These are phyloP conservation scores for Rhopalosiphum nymphaeae DNA, from an alignment of 2,888 invertebrate species.

Conservation along the genomic window DNA sequence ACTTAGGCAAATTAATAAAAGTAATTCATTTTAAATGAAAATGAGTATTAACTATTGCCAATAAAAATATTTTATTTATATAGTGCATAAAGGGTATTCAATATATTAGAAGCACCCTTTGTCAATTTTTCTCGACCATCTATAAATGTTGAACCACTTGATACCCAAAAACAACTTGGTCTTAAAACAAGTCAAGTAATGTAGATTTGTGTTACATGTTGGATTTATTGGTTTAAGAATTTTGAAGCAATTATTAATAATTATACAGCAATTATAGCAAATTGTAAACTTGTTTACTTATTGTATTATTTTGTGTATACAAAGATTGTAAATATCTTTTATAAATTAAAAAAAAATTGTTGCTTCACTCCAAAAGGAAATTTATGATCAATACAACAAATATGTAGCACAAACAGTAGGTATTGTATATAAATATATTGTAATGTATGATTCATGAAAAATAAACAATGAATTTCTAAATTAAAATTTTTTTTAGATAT, in stretches of 20 bases:
- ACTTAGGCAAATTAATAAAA: not conserved
- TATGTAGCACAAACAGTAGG: not conserved
- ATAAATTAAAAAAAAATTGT: not conserved
- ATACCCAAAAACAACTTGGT: slow-evolving; percentile 4
- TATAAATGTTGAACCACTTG: not conserved
- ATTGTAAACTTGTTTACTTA: no score
- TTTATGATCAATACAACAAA: not conserved
- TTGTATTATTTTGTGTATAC: no score
- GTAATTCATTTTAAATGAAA: not conserved
- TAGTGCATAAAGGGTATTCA: not conserved
- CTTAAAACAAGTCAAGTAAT: slow-evolving; percentile 12
- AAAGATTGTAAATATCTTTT: no score
- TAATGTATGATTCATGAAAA: not conserved
- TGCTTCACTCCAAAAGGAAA: not conserved
- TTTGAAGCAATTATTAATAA: not conserved
- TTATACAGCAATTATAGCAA: not conserved
- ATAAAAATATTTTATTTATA: not conserved
- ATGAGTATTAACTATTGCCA: not conserved
- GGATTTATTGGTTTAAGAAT: not conserved
- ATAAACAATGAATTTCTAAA: not conserved
- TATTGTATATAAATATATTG: not conserved
- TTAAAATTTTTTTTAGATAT: not conserved
- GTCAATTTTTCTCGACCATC: not conserved
- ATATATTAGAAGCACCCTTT: not conserved
- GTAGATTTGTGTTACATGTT: not conserved